phyloP scores from a whole-genome alignment of 2,888 invertebrate species.

The Lycaena phlaeas region DNA sequence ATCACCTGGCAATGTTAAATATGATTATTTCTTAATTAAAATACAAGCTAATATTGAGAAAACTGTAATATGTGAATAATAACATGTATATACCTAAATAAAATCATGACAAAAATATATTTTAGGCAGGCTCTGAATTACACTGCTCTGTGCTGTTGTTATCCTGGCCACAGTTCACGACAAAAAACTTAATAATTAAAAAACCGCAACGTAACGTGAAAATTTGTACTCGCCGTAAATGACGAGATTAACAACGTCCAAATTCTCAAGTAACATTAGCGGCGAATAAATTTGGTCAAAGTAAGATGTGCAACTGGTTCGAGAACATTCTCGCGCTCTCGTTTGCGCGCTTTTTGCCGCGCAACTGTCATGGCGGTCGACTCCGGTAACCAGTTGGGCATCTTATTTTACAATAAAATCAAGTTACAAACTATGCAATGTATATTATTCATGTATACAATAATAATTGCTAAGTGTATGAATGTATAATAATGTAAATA shows the following conservation, averaged over 20 bases:
- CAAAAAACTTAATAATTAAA: conserved; percentile 64
- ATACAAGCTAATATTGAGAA: conserved; percentile 75
- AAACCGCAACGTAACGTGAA: conserved; percentile 54
- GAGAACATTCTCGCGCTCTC: conserved; percentile 34
- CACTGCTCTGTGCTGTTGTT: conserved; percentile 67
- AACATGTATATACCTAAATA: conserved; percentile 74
- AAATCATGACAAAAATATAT: conserved; percentile 74
- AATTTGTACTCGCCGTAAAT: conserved; percentile 46
- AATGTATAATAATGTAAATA: conserved; percentile 71
- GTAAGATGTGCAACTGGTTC: conserved; percentile 65
- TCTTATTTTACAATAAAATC: conserved; percentile 68
- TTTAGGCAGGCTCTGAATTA: conserved; percentile 71
- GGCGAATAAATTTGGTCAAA: conserved; percentile 60
- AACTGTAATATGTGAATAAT: conserved; percentile 74
- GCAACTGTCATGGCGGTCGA: conserved; percentile 20
- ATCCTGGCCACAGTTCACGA: conserved; percentile 69
- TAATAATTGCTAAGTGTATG: conserved; percentile 66
- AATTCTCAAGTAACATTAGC: conserved; percentile 57
- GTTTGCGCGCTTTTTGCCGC: background rate
- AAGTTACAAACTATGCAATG: conserved; percentile 72
- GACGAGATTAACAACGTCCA: conserved; percentile 38
- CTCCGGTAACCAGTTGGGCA: conserved; percentile 48
- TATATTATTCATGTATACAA: conserved; percentile 67
- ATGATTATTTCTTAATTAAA: conserved; percentile 75
- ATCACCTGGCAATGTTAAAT: conserved; percentile 75